phyloP scores from a whole-genome alignment of 2,888 invertebrate species.

The Horisme vitalbata region DNA sequence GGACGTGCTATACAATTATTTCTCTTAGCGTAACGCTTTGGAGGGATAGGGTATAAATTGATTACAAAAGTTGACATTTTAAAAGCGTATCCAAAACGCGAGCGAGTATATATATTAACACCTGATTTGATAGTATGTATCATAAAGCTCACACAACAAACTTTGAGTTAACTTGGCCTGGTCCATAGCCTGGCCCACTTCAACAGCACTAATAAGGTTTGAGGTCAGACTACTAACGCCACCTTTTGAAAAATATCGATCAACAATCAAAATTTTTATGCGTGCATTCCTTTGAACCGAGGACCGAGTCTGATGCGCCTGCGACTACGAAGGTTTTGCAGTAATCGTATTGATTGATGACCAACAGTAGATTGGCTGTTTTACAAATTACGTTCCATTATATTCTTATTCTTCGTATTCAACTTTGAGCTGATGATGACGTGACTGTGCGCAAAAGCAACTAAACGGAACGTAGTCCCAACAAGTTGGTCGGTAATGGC shows the following conservation, averaged over 20 bases:
- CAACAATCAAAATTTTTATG: constrained; percentile 19
- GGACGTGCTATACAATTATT: no score
- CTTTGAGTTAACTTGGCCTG: constrained; percentile 24
- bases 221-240: constrained; percentile 28
- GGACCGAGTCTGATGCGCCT: no score
- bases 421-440: constrained; percentile 69
- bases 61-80: no score
- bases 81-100: no score
- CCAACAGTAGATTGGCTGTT: constrained; percentile 20
- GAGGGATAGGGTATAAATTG: no score
- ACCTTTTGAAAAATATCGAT: constrained; percentile 33
- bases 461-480: constrained; percentile 62
- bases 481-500: constrained; percentile 80
- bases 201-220: constrained; percentile 20
- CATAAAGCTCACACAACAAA: no score
- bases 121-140: no score
- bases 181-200: constrained; percentile 26
- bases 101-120: no score
- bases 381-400: constrained; percentile 29
- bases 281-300: no score
- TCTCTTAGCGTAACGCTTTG: no score
- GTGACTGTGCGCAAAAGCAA: constrained; percentile 67
- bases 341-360: constrained; percentile 6
- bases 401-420: constrained; percentile 36
- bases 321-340: constrained; percentile 8